A percentile compares a stretch with the other conserved stretches of the same genome.
Evolutionary conservation across 2,888 invertebrate genomes (phyloP).

Genomic region (Catocala sponsa): DNA sequence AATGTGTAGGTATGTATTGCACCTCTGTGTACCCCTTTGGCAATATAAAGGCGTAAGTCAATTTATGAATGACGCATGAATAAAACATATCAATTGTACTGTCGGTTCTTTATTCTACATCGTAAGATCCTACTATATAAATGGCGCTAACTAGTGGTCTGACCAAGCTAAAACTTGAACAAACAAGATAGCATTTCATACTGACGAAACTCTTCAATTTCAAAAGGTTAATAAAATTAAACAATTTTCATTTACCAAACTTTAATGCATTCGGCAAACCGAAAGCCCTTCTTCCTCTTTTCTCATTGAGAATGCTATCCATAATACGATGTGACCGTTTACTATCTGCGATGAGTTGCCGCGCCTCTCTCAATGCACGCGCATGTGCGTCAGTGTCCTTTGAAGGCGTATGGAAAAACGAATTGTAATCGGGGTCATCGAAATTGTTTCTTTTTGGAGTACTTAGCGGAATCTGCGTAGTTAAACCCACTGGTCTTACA

Average conservation of each 20-base stretch:
- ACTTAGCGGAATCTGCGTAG: slow-evolving; percentile 13
- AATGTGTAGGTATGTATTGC: too few species aligned
- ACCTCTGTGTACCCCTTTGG: too few species aligned
- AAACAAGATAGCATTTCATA: background rate
- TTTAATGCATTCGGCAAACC: slow-evolving; percentile 15
- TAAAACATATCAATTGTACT: too few species aligned
- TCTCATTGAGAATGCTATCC: slow-evolving; percentile 33
- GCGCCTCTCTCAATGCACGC: slow-evolving; percentile 53
- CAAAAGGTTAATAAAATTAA: slow-evolving; percentile 4
- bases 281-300: slow-evolving; percentile 25
- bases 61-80: too few species aligned
- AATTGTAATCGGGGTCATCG: slow-evolving; percentile 31
- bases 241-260: slow-evolving; percentile 16
- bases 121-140: too few species aligned
- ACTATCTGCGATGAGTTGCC: slow-evolving; percentile 59
- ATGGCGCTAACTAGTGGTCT: background rate
- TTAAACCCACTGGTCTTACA: slow-evolving; percentile 8
- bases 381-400: slow-evolving; percentile 32
- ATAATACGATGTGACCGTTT: slow-evolving; percentile 49
- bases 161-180: background rate
- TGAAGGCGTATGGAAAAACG: slow-evolving; percentile 34
- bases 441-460: slow-evolving; percentile 11
- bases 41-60: too few species aligned
- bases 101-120: too few species aligned
- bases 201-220: too few species aligned